Evolutionary conservation across 2,113 vertebrate genomes (phyloP).

Genomic region (Otus sunia): DNA sequence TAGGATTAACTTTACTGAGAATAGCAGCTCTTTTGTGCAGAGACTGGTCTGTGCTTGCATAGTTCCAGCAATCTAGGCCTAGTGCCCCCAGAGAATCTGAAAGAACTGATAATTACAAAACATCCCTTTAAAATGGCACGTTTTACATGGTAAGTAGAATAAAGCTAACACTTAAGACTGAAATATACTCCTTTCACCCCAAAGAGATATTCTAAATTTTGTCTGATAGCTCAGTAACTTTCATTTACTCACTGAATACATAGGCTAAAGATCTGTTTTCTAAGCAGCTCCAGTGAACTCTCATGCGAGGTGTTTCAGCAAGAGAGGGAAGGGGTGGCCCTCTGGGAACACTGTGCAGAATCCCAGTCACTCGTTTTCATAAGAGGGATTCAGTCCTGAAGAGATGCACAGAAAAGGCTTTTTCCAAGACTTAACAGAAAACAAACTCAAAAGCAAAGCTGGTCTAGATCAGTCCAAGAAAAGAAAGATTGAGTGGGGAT

Average conservation of each 20-base stretch:
- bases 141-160: not conserved
- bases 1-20: conserved; percentile 11
- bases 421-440: not conserved
- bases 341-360: not conserved
- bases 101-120: not conserved
- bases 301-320: not conserved
- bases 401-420: not conserved
- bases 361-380: not conserved
- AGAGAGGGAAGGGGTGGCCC: not conserved
- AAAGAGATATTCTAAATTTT: not conserved
- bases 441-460: not conserved
- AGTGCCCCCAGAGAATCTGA: not conserved
- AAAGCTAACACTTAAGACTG: not conserved
- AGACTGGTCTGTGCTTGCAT: not conserved
- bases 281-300: not conserved
- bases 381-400: not conserved
- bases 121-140: not conserved
- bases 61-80: not conserved
- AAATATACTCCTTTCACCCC: not conserved
- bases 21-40: not conserved
- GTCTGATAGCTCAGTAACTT: not conserved
- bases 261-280: not conserved
- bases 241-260: not conserved
- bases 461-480: not conserved
- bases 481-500: not conserved